Conservation (phyloP, 1,140 invertebrate species). For the Aphidius gifuensis region DNA sequence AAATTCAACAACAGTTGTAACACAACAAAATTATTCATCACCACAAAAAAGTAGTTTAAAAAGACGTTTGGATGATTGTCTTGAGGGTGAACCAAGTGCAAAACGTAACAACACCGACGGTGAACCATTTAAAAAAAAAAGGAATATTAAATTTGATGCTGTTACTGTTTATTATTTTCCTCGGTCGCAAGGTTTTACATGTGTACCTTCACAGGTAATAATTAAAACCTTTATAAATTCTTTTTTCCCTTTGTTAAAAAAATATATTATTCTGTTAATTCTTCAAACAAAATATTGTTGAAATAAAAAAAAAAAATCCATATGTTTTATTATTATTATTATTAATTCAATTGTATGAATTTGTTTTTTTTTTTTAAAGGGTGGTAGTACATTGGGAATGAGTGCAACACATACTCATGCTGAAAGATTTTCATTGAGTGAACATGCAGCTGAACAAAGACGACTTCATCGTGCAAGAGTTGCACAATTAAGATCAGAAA, state of each 20-base stretch:
- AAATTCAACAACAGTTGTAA: conserved; percentile 15
- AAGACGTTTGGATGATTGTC: conserved; percentile 49
- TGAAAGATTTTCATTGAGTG: conserved; percentile 71
- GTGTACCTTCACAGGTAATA: conserved; percentile 85
- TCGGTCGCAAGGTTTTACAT: conserved; percentile 93
- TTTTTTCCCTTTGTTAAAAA: conserved; percentile 14
- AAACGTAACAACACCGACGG: conserved; percentile 44
- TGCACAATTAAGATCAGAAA: conserved; percentile 71
- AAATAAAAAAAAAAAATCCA: not conserved
- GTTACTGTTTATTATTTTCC: conserved; percentile 96
- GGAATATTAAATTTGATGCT: conserved; percentile 82
- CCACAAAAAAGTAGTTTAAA: conserved; percentile 60
- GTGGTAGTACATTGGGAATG: conserved; percentile 96
- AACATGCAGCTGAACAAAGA: conserved; percentile 85
- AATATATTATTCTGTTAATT: not conserved
- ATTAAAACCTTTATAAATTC: not conserved
- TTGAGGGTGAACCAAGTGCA: conserved; percentile 52
- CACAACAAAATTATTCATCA: conserved; percentile 31
- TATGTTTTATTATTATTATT: not conserved
- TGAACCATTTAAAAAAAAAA: conserved; percentile 63
- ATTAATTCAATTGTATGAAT: not conserved
- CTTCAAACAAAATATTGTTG: not conserved
- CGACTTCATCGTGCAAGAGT: conserved; percentile 79
- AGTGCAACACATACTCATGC: conserved; percentile 76
- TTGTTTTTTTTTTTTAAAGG: conserved; percentile 50